Base-by-base conservation (phyloP, 2,888 invertebrate species). In the Zaprionus obscuricornis region DNA sequence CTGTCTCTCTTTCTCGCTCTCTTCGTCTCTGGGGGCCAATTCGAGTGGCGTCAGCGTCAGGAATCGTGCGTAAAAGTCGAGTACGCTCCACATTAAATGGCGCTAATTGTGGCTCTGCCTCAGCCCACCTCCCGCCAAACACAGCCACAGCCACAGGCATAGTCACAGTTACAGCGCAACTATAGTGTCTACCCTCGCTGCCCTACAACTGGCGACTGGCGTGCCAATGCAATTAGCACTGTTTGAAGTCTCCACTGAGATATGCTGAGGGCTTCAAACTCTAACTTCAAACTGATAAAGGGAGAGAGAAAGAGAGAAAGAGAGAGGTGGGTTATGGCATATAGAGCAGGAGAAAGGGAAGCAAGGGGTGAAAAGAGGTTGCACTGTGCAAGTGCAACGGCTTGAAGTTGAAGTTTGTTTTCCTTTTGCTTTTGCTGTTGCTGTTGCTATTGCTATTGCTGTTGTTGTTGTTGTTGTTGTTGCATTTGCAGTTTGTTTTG, bases 11-110 rank as follows among this genome's bases (percentile, higher is more conserved):
- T n/a, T 18, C 18, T 40, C 26, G 40, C 18, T n/a, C 13, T 33
- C 14, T 26, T n/a, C n/a, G n/a, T n/a, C n/a, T n/a, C n/a, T n/a
- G n/a, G n/a, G n/a, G n/a, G 42, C 40, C 74, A 59, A 65, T 59
- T 66, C 52, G 57, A 64, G 84, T 81, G 79, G 79, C 82, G 85
- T 84, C 85, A 64, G 67, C 67, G 74, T n/a, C 55, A 71, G 66
- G 85, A 82, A 82, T 82, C 82, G 82, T 82, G 82, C 82, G 82
- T 82, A 79, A 76, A 79, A 81, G 71, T 66, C 71, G 77, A 79
- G 84, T 77, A 73, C 74, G 85, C 83, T 85, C 81, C 78, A 81
- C 78, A 83, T 83, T 83, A 85, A 83, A 85, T 83, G 83, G 83
- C 85, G 85, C 83, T 83, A 83, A 83, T 83, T 81, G 81, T 74